Percentiles rank a stretch among this genome's conserved stretches.
Conservation (phyloP, 2,888 invertebrate genomes). For the Drosophila multiciliata region DNA sequence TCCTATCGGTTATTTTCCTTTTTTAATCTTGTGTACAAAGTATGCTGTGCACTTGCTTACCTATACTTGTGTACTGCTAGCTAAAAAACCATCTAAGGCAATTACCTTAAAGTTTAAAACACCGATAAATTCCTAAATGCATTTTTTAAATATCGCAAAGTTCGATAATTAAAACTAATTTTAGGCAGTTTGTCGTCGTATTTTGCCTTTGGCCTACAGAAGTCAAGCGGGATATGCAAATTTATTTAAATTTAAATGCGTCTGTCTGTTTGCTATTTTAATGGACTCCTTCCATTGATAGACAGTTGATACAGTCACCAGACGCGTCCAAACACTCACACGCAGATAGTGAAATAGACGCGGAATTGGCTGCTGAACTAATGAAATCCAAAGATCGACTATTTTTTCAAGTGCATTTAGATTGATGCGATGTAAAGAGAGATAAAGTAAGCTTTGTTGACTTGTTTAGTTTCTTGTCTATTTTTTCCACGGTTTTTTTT, state of each 20-base stretch:
- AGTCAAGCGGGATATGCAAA: constrained; percentile 44
- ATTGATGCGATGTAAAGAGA: not conserved
- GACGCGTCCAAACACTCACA: constrained; percentile 20
- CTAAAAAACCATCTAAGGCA: constrained; percentile 1
- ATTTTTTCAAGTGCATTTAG: constrained; percentile 4
- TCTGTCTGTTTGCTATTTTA: constrained; percentile 19
- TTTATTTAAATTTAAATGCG: constrained; percentile 13
- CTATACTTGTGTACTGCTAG: constrained; percentile 3
- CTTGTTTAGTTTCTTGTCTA: constrained; percentile 6
- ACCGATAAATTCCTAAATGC: constrained; percentile 27
- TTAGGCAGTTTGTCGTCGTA: constrained; percentile 19
- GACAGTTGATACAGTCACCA: constrained; percentile 41
- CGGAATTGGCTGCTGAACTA: constrained; percentile 22
- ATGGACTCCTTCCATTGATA: constrained; percentile 48
- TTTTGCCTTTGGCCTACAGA: constrained; percentile 18
- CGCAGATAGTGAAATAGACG: constrained; percentile 24
- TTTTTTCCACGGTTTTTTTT: constrained; percentile 17
- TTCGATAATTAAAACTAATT: constrained; percentile 44
- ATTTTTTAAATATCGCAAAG: constrained; percentile 27
- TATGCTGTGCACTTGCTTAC: constrained; percentile 27
- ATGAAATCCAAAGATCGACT: constrained; percentile 31
- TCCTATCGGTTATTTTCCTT: constrained; percentile 3
- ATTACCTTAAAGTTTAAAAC: constrained; percentile 13
- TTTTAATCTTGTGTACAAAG: constrained; percentile 25
- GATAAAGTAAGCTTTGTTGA: constrained; percentile 1